These are phyloP conservation scores for Leptocoma aspasia DNA, from an alignment of 2,113 vertebrate species.

Conservation along the genomic window DNA sequence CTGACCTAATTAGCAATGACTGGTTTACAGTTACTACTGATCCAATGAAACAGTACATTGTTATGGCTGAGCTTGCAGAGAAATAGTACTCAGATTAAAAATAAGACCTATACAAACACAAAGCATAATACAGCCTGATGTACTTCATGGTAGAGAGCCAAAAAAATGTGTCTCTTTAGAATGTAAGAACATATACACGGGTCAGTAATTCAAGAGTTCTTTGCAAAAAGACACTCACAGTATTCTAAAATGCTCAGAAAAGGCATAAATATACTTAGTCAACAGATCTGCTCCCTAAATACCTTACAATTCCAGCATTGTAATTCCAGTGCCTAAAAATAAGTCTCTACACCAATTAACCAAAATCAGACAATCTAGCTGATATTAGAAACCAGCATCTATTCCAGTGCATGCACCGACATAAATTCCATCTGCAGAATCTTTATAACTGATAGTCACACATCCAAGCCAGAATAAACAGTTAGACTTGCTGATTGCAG, in stretches of 20 bases:
- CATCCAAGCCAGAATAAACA: neutral
- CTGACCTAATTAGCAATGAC: neutral
- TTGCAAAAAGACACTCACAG: neutral
- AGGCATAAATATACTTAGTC: accelerated
- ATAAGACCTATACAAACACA: neutral
- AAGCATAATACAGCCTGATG: neutral
- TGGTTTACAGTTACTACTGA: neutral
- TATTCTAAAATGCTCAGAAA: neutral
- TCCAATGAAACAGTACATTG: neutral
- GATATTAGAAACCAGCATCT: neutral
- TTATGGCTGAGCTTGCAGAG: neutral
- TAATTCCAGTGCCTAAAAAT: neutral
- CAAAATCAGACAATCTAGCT: neutral
- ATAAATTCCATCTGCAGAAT: neutral
- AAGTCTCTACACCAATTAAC: neutral
- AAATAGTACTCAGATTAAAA: neutral
- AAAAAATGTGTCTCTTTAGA: neutral
- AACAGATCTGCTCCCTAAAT: neutral
- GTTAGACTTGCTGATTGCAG: neutral
- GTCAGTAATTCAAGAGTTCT: neutral
- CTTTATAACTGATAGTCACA: neutral
- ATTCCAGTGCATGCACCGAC: neutral
- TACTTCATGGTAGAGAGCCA: neutral
- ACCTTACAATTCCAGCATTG: neutral
- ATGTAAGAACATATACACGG: accelerated